Base-by-base conservation (phyloP, 2,888 invertebrate genomes). In the Eutolmus rufibarbis region DNA sequence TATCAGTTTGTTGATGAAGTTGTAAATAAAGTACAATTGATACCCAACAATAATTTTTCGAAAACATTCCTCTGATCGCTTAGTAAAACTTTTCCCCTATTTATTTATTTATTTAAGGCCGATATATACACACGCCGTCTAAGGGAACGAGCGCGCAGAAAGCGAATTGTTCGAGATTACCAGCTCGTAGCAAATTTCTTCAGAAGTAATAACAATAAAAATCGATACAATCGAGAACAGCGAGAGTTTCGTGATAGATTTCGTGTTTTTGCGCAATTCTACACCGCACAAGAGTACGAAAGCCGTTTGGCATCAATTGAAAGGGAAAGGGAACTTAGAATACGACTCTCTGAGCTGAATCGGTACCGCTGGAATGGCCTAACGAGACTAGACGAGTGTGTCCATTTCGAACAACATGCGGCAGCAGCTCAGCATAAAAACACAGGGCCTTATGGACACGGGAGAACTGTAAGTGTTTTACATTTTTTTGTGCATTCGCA, bases 141-240 rank as follows among this genome's bases (percentile, higher is more conserved):
- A 85, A 93, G 97, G 85, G 98, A 98, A 92, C 94, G 98, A 89
- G 96, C 97, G 74, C 94, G 97, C 89, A 94, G 98, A 92, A 98
- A 98, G 95, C 94, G 97, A 86, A 95, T 98, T 86, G 97, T 97
- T 19, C 94, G 97, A 84, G 98, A 98, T 92, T 98, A 96, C 93
- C 98, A 97, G 90, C 94, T 99, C 23, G 97, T 98, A 2, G 95
- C 97, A 0, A 95, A 97, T 89, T 98, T 97, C 92, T 97, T 97
- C 92, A 91, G 94, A 94, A 90, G 95, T 94, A 92, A 93, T 90
- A 91, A 92, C 91, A 90, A 93, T 91, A 90, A 91, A 90, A 81
- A 9, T 46, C 81, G 56, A n/a, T 78, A 16, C 19, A 91, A 92
- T 89, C 90, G 92, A 90, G 91, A 94, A 95, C 92, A 95, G 89